Base-by-base conservation (phyloP, 2,888 invertebrate species). In the Mactromeris polynyma region DNA sequence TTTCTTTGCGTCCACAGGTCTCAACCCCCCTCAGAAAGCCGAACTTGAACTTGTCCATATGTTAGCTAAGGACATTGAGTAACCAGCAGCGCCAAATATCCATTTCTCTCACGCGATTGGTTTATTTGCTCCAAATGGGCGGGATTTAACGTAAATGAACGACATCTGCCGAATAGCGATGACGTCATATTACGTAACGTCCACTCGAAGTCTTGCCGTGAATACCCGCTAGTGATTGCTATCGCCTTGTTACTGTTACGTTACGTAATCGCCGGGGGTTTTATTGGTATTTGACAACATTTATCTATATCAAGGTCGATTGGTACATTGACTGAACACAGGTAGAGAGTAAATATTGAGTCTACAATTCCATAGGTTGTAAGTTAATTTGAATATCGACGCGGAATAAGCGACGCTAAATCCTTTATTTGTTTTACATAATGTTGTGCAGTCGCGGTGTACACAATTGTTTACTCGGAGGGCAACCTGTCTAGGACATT, bases 41-140 rank as follows among this genome's bases (percentile, higher is more conserved):
- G 2, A n/a, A 84, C 36, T 36, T 83, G 78, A 31, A 85, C 81
- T 81, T 17, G 69, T 58, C 83, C 69, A 54, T 42, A 64, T 88
- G 90, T 90, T 88, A 90, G 78, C 83, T 90, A 85, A 90, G 90
- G 90, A 90, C 90, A 90, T 64, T 42, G 36, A 40, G 17, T 4
- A 80, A 58, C 80, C 54, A 88, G 46, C 81, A 78, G 81, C 86
- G 88, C 87, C 78, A 64, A 81, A 80, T 83, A n/a, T 38, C 31
- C 82, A 58, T 26, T 64, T 73, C 46, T 33, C 51, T 54, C 79
- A 51, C 82, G 21, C n/a, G 79, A 90, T 90, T 86, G 86, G 90
- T 58, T 81, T n/a, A 73, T 4, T n/a, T 14, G n/a, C 78, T 0
- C 19, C 21, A 36, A 36, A 42, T 40, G 51, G 84, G 84, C 84